Evolutionary conservation across 1,140 invertebrate species (phyloP), one percentile per base, ranked within the genome.

Genomic region (Helicoverpa armigera): DNA sequence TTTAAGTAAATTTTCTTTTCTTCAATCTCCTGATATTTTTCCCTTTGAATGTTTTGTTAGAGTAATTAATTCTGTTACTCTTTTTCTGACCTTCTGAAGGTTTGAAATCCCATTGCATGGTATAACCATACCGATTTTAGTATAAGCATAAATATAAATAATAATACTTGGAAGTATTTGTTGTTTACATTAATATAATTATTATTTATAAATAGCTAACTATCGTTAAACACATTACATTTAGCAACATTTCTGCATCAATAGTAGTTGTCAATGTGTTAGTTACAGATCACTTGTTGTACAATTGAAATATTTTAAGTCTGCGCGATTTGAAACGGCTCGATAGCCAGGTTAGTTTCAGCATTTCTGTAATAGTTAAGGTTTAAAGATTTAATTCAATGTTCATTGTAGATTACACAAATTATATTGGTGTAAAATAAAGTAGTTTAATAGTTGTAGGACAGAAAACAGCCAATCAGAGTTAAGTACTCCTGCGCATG

Each of bases 261-360:
- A 60, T 74, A 74, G 56, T 23, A 23, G n/a, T 60, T 60, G 50
- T 53, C 54, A 61, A 43, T 69, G 16, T 74, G 54, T 60, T 74
- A 74, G 65, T 69, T 43, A 60, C 72, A 29, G 43, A 48, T 58
- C 53, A 29, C 10, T 48, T 74, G 56, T 74, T 74, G 54, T 60
- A 74, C 72, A 74, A 74, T 74, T 60, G 16, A 74, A 74, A 58
- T 56, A 69, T 69, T 61, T 70, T 31, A 60, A 74, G 54, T 58
- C 31, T 61, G 56, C 54, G 35, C 65, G 69, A 72, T 53, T 54
- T 23, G 48, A 72, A 72, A 72, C 69, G 50, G 14, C 48, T 5
- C 48, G 48, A 53, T 72, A 54, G 63, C 35, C n/a, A 7, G 63
- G 10, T 43, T 53, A 72, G 50, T 54, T 23, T 72, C n/a, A 31